Conservation (phyloP, 2,888 invertebrate species). For the Drosophila seclusa region DNA sequence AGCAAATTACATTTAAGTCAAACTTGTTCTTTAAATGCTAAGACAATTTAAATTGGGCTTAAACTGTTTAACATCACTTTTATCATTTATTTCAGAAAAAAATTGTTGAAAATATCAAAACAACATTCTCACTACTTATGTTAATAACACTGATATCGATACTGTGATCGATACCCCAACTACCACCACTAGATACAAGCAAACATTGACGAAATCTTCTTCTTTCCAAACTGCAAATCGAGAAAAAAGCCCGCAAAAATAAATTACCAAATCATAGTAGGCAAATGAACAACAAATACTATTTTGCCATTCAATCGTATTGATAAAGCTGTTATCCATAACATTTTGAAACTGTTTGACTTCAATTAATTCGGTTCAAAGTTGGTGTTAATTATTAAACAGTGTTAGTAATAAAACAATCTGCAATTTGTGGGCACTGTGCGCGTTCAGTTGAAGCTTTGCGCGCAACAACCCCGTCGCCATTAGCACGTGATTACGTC, state of each 20-base stretch:
- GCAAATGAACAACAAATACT: neutral
- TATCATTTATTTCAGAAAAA: neutral
- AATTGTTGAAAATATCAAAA: no score
- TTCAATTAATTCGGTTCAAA: no score
- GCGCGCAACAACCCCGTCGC: slow-evolving; percentile 73
- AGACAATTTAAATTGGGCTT: no score
- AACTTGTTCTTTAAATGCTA: neutral
- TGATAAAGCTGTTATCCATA: neutral
- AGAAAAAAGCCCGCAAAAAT: accelerated
- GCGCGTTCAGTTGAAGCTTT: slow-evolving; percentile 76
- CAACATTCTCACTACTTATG: no score
- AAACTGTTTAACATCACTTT: neutral
- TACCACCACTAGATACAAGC: no score
- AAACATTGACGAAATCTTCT: no score
- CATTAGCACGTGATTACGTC: slow-evolving; percentile 38
- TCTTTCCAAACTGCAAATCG: no score
- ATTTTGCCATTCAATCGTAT: neutral
- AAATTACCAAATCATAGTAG: neutral
- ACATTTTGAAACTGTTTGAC: no score
- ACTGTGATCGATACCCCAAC: no score
- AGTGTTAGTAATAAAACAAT: neutral
- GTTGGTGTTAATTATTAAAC: slow-evolving; percentile 14
- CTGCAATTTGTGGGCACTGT: neutral
- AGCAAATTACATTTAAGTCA: neutral
- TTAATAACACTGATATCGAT: no score